Conservation (phyloP, 2,797 vertebrate species). For the Margarornis squamiger region DNA sequence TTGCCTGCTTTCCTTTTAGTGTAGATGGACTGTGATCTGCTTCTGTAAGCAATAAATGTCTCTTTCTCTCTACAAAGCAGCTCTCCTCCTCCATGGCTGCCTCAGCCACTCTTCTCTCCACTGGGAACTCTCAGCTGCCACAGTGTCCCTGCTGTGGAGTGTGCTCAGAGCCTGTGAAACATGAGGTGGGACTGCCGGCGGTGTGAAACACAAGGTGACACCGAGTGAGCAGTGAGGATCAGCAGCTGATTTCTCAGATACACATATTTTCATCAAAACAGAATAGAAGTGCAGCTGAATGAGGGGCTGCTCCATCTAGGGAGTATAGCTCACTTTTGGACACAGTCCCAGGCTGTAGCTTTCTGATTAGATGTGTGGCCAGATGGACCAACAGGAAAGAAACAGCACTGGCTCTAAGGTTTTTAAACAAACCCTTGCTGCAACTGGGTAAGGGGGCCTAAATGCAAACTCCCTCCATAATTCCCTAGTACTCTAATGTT, state of each 20-base stretch:
- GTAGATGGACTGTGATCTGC: constrained; percentile 24
- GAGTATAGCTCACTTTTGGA: constrained; percentile 6
- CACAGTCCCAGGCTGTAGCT: not conserved
- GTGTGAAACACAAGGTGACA: not conserved
- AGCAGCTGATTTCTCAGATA: not conserved
- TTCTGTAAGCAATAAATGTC: constrained; percentile 48
- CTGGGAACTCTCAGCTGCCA: not conserved
- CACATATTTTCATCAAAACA: not conserved
- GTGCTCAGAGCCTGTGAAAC: not conserved
- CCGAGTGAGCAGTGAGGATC: not conserved
- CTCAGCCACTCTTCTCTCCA: not conserved
- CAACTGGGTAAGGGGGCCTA: not conserved
- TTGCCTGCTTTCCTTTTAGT: constrained; percentile 24
- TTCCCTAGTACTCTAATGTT: not conserved
- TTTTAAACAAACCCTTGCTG: not conserved
- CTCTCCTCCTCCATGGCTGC: not conserved
- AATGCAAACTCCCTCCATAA: not conserved
- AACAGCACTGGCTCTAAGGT: not conserved
- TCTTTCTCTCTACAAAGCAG: not conserved
- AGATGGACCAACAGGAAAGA: not conserved
- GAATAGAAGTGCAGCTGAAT: constrained; percentile 3
- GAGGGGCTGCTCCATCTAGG: not conserved
- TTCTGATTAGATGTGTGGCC: not conserved
- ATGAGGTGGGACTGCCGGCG: fast-evolving
- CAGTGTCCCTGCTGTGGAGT: not conserved